Conservation (phyloP, 2,888 invertebrate genomes). For the Pseudococcus longispinus region DNA sequence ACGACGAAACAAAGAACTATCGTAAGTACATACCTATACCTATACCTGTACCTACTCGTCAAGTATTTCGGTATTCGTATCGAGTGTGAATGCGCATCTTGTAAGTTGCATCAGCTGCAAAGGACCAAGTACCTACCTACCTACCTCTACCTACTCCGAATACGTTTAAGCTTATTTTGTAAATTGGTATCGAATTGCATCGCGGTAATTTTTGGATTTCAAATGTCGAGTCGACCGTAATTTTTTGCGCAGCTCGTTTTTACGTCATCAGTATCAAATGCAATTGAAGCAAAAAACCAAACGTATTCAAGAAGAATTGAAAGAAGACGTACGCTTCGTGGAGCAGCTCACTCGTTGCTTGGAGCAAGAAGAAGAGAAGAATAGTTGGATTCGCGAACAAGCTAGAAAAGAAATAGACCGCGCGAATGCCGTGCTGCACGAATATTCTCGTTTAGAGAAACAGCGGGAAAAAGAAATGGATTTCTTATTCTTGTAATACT, state of each 20-base stretch:
- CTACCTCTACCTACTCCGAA: too few relatives aligned
- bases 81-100: too few relatives aligned
- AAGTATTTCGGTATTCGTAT: too few relatives aligned
- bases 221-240: background rate
- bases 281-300: conserved; percentile 52
- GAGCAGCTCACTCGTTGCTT: conserved; percentile 39
- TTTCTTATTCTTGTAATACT: conserved; percentile 55
- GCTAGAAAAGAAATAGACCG: conserved; percentile 54
- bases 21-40: too few relatives aligned
- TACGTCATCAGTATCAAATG: conserved; percentile 55
- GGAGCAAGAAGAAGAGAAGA: conserved; percentile 18
- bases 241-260: conserved; percentile 35
- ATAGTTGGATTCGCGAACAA: conserved; percentile 30
- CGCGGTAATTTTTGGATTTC: too few relatives aligned
- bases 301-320: conserved; percentile 52
- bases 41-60: background rate
- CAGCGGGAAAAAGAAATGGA: conserved; percentile 51
- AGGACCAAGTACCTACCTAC: too few relatives aligned
- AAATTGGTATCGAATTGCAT: too few relatives aligned
- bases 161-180: too few relatives aligned
- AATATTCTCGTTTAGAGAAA: conserved; percentile 47
- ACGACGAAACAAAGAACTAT: conserved; percentile 32
- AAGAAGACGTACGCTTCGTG: conserved; percentile 46
- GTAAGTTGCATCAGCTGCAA: too few relatives aligned
- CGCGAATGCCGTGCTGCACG: conserved; percentile 50